A percentile compares a stretch with the other conserved stretches of the same genome.
phyloP scores from a whole-genome alignment of 2,888 invertebrate species.

The Thelaira solivaga region DNA sequence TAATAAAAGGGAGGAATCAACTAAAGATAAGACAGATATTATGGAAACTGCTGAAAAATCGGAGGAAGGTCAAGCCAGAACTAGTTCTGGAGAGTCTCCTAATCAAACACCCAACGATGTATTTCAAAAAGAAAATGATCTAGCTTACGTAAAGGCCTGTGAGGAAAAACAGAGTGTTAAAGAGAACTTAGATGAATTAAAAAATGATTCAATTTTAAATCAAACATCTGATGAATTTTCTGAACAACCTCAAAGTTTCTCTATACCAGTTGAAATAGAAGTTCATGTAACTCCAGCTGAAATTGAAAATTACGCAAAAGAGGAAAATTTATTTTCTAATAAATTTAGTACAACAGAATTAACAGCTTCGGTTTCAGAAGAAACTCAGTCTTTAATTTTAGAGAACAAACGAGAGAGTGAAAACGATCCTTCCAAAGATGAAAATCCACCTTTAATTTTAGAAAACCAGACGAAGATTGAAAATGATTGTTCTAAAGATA shows the following conservation, averaged over 20 bases:
- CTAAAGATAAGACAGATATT: slow-evolving; percentile 10
- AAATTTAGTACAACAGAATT: not conserved
- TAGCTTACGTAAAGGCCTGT: not conserved
- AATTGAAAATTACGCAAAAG: not conserved
- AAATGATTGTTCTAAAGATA: no score
- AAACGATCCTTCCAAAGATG: not conserved
- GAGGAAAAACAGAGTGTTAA: not conserved
- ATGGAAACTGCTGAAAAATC: not conserved
- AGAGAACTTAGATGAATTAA: not conserved
- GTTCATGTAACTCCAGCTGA: slow-evolving; percentile 9
- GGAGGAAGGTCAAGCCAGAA: not conserved
- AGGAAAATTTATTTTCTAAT: not conserved
- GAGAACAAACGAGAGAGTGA: not conserved
- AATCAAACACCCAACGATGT: no score
- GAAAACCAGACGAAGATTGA: no score
- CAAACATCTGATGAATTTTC: not conserved
- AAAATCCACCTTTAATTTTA: no score
- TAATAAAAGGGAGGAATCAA: slow-evolving; percentile 47
- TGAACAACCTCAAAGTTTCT: not conserved
- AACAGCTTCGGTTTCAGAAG: not conserved
- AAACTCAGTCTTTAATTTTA: not conserved
- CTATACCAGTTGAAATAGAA: slow-evolving; percentile 34
- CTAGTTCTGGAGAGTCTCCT: slow-evolving; percentile 21
- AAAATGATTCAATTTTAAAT: fast-evolving
- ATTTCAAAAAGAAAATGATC: slow-evolving; percentile 3